Conservation (phyloP, 1,140 invertebrate genomes). For the Tribolium castaneum region DNA sequence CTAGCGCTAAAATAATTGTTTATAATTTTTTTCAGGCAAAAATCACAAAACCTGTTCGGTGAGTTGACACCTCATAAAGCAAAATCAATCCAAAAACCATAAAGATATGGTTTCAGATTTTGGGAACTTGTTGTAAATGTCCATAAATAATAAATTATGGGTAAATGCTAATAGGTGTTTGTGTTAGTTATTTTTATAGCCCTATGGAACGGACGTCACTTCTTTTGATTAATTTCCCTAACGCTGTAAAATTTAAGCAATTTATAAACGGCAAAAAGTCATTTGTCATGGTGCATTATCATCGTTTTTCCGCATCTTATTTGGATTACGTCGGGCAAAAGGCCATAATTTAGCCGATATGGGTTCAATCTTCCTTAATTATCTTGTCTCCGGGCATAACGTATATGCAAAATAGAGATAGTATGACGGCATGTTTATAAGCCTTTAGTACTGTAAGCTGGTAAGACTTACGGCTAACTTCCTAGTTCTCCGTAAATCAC, state of each 20-base stretch:
- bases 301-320: not conserved
- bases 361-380: conserved; percentile 32
- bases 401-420: conserved; percentile 41
- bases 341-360: conserved; percentile 20
- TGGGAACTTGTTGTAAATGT: too few relatives aligned
- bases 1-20: too few relatives aligned
- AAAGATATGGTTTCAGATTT: too few relatives aligned
- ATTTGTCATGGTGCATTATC: not conserved
- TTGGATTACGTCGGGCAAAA: conserved; percentile 3
- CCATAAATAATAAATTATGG: too few relatives aligned
- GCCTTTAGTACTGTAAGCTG: conserved; percentile 28
- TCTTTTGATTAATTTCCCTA: too few relatives aligned
- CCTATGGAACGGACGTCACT: too few relatives aligned
- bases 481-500: conserved; percentile 57
- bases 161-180: too few relatives aligned
- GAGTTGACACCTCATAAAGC: too few relatives aligned
- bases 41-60: too few relatives aligned
- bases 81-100: too few relatives aligned
- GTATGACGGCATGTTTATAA: conserved; percentile 37
- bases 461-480: conserved; percentile 47
- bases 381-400: conserved; percentile 32
- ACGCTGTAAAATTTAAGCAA: not conserved
- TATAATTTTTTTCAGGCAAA: too few relatives aligned
- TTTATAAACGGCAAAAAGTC: not conserved
- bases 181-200: too few relatives aligned